Conservation (phyloP, 2,113 vertebrate species). For the Siphamia tubifer region DNA sequence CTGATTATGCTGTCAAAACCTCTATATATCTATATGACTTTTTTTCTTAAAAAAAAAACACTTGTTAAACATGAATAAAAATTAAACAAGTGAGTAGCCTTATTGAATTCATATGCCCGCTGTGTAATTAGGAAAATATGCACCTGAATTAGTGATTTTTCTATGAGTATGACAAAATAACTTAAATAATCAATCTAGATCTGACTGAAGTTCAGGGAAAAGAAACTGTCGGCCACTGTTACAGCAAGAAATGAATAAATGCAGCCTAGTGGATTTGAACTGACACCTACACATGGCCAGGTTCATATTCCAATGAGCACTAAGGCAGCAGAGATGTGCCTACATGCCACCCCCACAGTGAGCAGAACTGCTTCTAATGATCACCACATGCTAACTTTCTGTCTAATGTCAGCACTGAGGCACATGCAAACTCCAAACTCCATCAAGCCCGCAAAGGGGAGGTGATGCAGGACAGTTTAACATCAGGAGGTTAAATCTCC, state of each 20-base stretch:
- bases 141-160: too few relatives aligned
- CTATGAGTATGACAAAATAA: background rate
- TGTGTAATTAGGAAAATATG: background rate
- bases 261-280: conserved; percentile 66
- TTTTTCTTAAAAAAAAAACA: background rate
- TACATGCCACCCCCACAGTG: conserved; percentile 70
- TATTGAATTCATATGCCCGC: background rate
- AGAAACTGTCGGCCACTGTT: conserved; percentile 12
- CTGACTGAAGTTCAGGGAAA: conserved; percentile 23
- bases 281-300: conserved; percentile 69
- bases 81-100: background rate
- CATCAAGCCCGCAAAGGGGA: background rate
- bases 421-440: conserved; percentile 30
- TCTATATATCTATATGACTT: background rate
- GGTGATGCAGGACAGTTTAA: background rate
- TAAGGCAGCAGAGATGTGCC: conserved; percentile 69
- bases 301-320: conserved; percentile 75
- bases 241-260: conserved; percentile 36
- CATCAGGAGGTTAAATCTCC: too few relatives aligned
- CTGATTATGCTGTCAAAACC: conserved; percentile 8
- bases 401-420: conserved; percentile 32
- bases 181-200: background rate
- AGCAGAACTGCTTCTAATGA: conserved; percentile 65
- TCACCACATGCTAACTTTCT: conserved; percentile 63
- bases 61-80: background rate